Conservation (phyloP, 2,797 vertebrate species). For the Cyclopterus lumpus region DNA sequence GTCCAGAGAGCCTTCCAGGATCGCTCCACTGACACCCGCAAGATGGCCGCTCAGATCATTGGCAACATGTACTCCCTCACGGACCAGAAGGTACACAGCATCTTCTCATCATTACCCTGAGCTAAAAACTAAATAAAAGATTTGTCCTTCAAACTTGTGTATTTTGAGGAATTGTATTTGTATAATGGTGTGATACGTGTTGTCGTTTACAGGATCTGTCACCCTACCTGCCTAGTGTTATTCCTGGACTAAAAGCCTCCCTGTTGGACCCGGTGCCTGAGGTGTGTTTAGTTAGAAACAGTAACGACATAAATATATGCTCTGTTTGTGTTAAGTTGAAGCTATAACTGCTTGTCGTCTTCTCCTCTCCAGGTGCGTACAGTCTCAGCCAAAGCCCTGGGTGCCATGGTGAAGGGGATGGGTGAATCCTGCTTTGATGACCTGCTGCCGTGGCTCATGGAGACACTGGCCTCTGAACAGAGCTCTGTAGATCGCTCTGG, state of each 20-base stretch:
- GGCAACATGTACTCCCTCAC: conserved; percentile 99
- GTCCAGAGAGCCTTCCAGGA: conserved; percentile 99
- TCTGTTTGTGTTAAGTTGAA: not conserved
- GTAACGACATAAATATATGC: not conserved
- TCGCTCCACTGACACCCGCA: conserved; percentile 97
- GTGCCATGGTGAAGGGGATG: conserved; percentile 99
- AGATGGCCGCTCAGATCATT: conserved; percentile 99
- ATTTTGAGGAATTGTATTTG: conserved; percentile 1
- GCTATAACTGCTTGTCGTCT: not conserved
- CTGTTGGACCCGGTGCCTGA: conserved; percentile 97
- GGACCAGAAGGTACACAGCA: conserved; percentile 92
- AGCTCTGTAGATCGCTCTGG: conserved; percentile 99
- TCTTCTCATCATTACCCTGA: not conserved
- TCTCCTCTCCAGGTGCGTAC: conserved; percentile 89
- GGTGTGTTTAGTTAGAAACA: conserved; percentile 76
- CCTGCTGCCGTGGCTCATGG: conserved; percentile 97
- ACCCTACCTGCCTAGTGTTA: conserved; percentile 96
- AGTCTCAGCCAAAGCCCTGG: conserved; percentile 96
- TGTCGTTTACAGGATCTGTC: conserved; percentile 90
- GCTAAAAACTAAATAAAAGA: not conserved
- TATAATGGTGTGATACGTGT: not conserved
- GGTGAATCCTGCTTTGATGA: conserved; percentile 97
- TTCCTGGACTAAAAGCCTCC: conserved; percentile 95
- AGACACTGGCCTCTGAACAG: conserved; percentile 96
- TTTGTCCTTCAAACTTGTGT: not conserved